These are phyloP conservation scores for Carabus problematicus DNA, from an alignment of 2,888 invertebrate genomes.

Conservation along the genomic window DNA sequence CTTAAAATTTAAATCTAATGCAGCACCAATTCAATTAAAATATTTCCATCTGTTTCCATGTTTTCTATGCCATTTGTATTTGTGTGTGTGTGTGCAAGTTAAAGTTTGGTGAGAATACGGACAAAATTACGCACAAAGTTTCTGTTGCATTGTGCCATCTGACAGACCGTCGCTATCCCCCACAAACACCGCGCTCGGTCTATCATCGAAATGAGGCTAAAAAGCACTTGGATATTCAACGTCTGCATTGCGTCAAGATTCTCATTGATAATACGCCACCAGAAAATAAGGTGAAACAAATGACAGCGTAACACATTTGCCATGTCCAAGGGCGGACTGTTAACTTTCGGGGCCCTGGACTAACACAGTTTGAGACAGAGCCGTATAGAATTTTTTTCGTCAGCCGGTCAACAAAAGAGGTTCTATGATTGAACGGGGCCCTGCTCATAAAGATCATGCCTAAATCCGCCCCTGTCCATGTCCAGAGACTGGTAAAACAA, in stretches of 20 bases:
- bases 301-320: too few relatives aligned
- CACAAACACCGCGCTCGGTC: constrained; percentile 1
- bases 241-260: constrained; percentile 33
- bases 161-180: neutral
- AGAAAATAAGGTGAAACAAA: neutral
- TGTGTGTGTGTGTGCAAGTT: neutral
- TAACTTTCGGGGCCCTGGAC: neutral
- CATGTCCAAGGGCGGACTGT: neutral
- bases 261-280: constrained; percentile 15
- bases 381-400: too few relatives aligned
- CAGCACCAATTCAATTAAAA: constrained; percentile 5
- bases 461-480: too few relatives aligned
- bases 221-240: constrained; percentile 15
- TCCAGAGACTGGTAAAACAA: too few relatives aligned
- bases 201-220: constrained; percentile 5
- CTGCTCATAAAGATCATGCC: too few relatives aligned
- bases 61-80: neutral
- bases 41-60: neutral
- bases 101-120: neutral
- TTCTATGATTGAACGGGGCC: too few relatives aligned
- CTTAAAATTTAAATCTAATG: too few relatives aligned
- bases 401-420: too few relatives aligned
- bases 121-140: constrained; percentile 27
- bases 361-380: too few relatives aligned
- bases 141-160: constrained; percentile 27